Percentiles rank a stretch among this genome's conserved stretches.
phyloP scores from a whole-genome alignment of 2,113 vertebrate genomes.

The Pteruthius melanotis region DNA sequence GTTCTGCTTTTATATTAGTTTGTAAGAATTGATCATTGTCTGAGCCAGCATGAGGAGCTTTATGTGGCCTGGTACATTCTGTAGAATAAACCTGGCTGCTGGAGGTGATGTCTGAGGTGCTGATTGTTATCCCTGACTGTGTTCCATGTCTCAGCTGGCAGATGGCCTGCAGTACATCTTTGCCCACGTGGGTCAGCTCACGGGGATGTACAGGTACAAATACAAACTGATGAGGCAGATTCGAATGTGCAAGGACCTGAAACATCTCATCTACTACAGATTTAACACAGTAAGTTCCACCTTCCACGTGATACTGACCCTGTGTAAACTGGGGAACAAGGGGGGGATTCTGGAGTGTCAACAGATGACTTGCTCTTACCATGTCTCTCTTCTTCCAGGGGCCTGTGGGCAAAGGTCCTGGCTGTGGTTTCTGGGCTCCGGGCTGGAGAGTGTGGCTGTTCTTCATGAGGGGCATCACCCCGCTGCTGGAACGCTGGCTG shows the following conservation, averaged over 20 bases:
- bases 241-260: slow-evolving; percentile 99
- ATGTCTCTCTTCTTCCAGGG: slow-evolving; percentile 73
- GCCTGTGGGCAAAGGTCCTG: slow-evolving; percentile 97
- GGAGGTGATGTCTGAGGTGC: background rate
- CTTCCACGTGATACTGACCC: accelerated
- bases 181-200: slow-evolving; percentile 96
- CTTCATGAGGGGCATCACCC: slow-evolving; percentile 99
- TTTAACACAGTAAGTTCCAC: slow-evolving; percentile 92
- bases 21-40: background rate
- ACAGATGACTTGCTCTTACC: background rate
- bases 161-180: slow-evolving; percentile 99
- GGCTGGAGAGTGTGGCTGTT: slow-evolving; percentile 99
- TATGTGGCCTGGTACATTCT: background rate
- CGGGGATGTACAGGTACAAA: slow-evolving; percentile 98
- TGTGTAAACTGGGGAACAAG: accelerated
- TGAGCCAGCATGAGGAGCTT: background rate
- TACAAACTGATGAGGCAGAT: slow-evolving; percentile 99
- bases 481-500: slow-evolving; percentile 94
- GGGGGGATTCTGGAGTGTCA: background rate
- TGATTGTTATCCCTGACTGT: background rate
- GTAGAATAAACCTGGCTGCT: background rate
- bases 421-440: slow-evolving; percentile 98
- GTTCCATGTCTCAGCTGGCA: slow-evolving; percentile 77
- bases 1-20: background rate
- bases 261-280: slow-evolving; percentile 98